phyloP scores from a whole-genome alignment of 2,888 invertebrate genomes.

The Eulithis testata region DNA sequence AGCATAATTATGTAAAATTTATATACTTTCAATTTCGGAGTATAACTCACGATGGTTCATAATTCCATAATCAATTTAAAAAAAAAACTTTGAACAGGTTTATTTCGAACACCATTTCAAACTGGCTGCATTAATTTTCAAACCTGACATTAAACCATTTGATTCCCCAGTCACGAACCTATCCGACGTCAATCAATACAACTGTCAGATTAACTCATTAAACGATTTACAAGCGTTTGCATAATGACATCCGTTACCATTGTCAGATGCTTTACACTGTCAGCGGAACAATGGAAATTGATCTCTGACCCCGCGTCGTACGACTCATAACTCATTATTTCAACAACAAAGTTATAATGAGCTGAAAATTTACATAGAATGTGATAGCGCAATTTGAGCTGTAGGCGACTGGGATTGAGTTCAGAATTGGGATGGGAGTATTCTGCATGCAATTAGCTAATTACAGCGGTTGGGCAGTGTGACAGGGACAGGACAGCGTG shows the following conservation, averaged over 20 bases:
- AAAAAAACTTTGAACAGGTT: not conserved
- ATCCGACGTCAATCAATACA: slow-evolving; percentile 56
- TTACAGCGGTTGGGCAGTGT: slow-evolving; percentile 50
- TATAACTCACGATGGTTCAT: too few species aligned
- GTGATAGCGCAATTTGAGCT: slow-evolving; percentile 20
- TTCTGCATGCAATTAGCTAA: slow-evolving; percentile 70
- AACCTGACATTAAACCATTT: slow-evolving; percentile 28
- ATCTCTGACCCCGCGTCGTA: slow-evolving; percentile 49
- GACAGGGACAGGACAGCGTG: slow-evolving; percentile 49
- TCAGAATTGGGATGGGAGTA: slow-evolving; percentile 30
- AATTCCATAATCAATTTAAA: too few species aligned
- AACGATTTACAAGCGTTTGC: slow-evolving; percentile 55
- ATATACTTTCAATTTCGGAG: too few species aligned
- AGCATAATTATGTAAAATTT: too few species aligned
- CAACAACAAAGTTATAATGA: slow-evolving; percentile 55
- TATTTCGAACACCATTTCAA: slow-evolving; percentile 2
- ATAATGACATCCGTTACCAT: slow-evolving; percentile 50
- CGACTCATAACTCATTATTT: slow-evolving; percentile 48
- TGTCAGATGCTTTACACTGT: slow-evolving; percentile 36
- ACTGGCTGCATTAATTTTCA: slow-evolving; percentile 28
- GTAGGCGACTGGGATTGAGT: slow-evolving; percentile 14
- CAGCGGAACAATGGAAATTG: slow-evolving; percentile 42
- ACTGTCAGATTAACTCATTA: slow-evolving; percentile 66
- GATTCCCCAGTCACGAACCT: slow-evolving; percentile 35
- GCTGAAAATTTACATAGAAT: slow-evolving; percentile 51